A percentile compares a stretch with the other conserved stretches of the same genome.
phyloP scores from a whole-genome alignment of 2,113 vertebrate species.

The Tringa solitaria region DNA sequence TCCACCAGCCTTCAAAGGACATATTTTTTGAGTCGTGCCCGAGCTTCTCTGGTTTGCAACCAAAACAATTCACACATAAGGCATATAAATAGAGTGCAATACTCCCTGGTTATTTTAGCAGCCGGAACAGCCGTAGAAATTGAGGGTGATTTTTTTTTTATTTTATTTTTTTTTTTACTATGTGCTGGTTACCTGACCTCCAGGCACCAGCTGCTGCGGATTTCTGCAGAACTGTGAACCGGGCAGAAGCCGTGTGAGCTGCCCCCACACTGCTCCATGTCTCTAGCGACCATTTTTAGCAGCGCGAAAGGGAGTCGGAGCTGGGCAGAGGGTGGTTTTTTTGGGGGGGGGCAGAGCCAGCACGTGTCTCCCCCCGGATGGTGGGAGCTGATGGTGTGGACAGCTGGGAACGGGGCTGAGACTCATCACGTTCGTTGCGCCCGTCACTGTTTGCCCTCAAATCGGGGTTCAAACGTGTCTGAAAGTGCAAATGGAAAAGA shows the following conservation, averaged over 20 bases:
- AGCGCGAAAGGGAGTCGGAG: neutral
- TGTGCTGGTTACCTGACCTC: conserved; percentile 49
- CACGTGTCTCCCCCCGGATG: neutral
- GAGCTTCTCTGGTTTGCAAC: conserved; percentile 3
- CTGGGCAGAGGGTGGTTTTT: neutral
- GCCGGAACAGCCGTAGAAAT: conserved; percentile 41
- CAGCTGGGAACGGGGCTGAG: neutral
- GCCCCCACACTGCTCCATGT: conserved; percentile 10
- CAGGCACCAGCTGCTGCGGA: conserved; percentile 47
- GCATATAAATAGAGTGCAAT: conserved; percentile 42
- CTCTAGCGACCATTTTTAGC: conserved; percentile 44
- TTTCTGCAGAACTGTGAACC: neutral
- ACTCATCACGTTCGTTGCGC: neutral
- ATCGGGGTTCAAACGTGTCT: rapidly evolving
- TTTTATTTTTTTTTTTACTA: neutral
- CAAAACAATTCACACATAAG: conserved; percentile 61
- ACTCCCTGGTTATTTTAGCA: conserved; percentile 25
- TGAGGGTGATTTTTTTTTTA: neutral
- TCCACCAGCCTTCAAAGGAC: neutral
- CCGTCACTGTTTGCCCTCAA: neutral
- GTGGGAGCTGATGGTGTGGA: conserved; percentile 1
- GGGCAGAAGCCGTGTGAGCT: conserved; percentile 28
- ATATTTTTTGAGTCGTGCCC: neutral
- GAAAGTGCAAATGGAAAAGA: neutral
- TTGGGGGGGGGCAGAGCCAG: neutral